Evolutionary conservation across 2,113 vertebrate species (phyloP).

Genomic region (Azemiops feae): DNA sequence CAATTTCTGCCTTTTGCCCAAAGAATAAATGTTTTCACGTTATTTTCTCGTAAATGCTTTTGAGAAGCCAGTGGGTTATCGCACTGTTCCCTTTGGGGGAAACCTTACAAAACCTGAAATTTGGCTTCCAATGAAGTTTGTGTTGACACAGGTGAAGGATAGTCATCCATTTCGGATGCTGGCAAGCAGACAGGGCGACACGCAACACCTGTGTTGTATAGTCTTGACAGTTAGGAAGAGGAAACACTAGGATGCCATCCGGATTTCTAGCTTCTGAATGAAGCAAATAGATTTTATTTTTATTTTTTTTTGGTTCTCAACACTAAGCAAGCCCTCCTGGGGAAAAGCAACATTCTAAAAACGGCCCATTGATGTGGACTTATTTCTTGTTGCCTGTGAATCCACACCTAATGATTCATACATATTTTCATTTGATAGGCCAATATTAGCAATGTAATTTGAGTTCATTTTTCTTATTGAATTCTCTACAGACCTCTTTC

Average conservation of each 20-base stretch:
- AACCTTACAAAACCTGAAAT: background rate
- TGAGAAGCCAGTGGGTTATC: background rate
- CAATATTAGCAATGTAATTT: background rate
- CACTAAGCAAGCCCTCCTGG: background rate
- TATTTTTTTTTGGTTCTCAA: background rate
- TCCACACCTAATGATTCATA: background rate
- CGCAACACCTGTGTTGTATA: slow-evolving; percentile 61
- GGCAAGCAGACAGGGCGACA: slow-evolving; percentile 26
- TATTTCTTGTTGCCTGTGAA: background rate
- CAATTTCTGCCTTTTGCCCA: too few relatives aligned
- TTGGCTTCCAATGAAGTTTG: background rate
- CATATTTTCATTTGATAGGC: background rate
- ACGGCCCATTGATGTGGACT: background rate
- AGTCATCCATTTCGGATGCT: slow-evolving; percentile 16
- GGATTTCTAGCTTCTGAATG: background rate
- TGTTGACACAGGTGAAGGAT: slow-evolving; percentile 61
- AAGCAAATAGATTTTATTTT: background rate
- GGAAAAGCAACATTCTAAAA: background rate
- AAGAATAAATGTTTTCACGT: background rate
- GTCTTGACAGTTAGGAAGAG: slow-evolving; percentile 59
- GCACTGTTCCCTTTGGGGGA: background rate
- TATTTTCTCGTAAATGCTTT: background rate
- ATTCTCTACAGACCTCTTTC: background rate
- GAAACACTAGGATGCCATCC: background rate
- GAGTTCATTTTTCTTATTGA: background rate